phyloP scores from a whole-genome alignment of 1,140 invertebrate species.

The roundworm (Caenorhabditis elegans) region DNA sequence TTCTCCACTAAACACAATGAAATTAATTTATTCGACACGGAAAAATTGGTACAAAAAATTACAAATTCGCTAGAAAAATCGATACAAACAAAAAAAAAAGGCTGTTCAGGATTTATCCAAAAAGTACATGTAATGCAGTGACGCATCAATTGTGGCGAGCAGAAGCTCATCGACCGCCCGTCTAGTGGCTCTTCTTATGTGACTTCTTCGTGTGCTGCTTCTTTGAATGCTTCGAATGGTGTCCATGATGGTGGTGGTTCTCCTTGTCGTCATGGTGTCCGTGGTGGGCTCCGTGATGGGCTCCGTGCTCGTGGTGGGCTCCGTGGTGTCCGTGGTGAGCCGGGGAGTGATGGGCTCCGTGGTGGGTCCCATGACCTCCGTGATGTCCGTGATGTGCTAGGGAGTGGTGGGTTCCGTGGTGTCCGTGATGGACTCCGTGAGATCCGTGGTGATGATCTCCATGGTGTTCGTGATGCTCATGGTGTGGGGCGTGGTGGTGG shows the following conservation, averaged over 20 bases:
- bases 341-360: too few species aligned
- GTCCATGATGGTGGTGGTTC: not conserved
- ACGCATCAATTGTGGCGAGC: not conserved
- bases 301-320: too few species aligned
- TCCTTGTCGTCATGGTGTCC: not conserved
- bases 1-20: not conserved
- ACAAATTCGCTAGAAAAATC: not conserved
- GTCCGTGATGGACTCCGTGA: not conserved
- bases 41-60: not conserved
- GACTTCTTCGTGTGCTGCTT: conserved; percentile 5
- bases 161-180: not conserved
- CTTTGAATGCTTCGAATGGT: conserved; percentile 11
- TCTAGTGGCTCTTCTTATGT: not conserved
- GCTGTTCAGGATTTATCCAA: not conserved
- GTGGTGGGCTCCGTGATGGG: not conserved
- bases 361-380: too few species aligned
- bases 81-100: not conserved
- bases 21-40: not conserved
- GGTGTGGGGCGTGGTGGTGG: not conserved
- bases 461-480: not conserved
- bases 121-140: not conserved
- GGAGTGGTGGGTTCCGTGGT: too few species aligned
- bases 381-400: too few species aligned
- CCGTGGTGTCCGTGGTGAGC: too few species aligned
- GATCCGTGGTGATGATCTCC: not conserved